Conservation (phyloP, 2,797 vertebrate species). For the Dermochelys coriacea region DNA sequence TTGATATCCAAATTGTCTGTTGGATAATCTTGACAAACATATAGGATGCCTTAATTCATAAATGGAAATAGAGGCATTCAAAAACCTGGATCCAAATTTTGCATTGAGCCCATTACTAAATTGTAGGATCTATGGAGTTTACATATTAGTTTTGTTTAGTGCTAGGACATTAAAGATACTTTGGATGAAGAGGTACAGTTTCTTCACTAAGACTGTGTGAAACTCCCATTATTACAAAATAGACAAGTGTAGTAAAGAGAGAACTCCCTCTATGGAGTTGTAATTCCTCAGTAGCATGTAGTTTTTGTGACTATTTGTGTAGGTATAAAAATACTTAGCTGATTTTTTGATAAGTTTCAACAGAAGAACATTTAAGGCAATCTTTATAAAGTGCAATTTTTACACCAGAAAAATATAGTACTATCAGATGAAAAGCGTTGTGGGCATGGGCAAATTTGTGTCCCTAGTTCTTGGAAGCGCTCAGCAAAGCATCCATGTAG, state of each 20-base stretch:
- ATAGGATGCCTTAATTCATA: not conserved
- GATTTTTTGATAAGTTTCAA: not conserved
- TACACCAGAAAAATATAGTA: not conserved
- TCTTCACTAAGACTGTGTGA: accelerated
- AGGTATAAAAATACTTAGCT: not conserved
- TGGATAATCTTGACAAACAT: not conserved
- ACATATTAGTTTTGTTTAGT: conserved; percentile 17
- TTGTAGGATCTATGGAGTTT: conserved; percentile 1
- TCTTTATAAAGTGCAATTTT: not conserved
- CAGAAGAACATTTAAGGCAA: not conserved
- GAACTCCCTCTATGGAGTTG: not conserved
- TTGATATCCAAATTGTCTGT: not conserved
- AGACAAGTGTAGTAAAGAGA: not conserved
- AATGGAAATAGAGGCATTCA: not conserved
- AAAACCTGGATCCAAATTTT: not conserved
- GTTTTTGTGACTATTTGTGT: not conserved
- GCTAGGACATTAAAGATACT: not conserved
- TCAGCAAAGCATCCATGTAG: not conserved
- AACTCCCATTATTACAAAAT: not conserved
- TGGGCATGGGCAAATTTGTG: not conserved
- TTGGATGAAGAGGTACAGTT: not conserved
- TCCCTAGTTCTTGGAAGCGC: not conserved
- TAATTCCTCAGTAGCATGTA: not conserved
- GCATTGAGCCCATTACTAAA: not conserved
- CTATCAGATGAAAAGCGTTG: not conserved